phyloP scores from a whole-genome alignment of 1,140 invertebrate genomes.

The Cydia amplana region DNA sequence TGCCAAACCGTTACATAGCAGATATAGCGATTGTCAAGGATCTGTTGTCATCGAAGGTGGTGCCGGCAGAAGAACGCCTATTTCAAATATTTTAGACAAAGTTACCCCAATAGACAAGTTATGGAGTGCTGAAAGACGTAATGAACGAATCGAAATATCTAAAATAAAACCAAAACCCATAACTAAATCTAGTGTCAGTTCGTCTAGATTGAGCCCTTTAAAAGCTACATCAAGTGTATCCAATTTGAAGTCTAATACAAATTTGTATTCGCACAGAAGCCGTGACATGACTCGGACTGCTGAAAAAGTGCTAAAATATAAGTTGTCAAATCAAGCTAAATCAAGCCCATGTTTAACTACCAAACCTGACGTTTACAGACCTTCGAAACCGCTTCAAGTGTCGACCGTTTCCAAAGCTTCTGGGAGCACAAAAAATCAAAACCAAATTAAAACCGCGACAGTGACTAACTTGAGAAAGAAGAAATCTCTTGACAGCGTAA shows the following conservation, averaged over 20 bases:
- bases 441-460: slow-evolving; percentile 60
- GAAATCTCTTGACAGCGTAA: slow-evolving; percentile 61
- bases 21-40: slow-evolving; percentile 45
- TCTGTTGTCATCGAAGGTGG: slow-evolving; percentile 74
- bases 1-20: slow-evolving; percentile 53
- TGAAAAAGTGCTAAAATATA: slow-evolving; percentile 70
- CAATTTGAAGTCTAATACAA: slow-evolving; percentile 39
- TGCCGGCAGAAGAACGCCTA: slow-evolving; percentile 74
- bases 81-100: slow-evolving; percentile 76
- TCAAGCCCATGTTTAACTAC: slow-evolving; percentile 51
- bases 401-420: slow-evolving; percentile 63
- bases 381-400: slow-evolving; percentile 51
- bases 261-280: slow-evolving; percentile 59
- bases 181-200: slow-evolving; percentile 39
- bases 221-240: slow-evolving; percentile 32
- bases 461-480: slow-evolving; percentile 69
- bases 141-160: slow-evolving; percentile 64
- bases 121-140: slow-evolving; percentile 73
- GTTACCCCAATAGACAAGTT: slow-evolving; percentile 75
- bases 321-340: slow-evolving; percentile 59
- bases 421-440: slow-evolving; percentile 51
- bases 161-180: slow-evolving; percentile 57
- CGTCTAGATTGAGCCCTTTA: slow-evolving; percentile 33
- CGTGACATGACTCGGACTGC: slow-evolving; percentile 72
- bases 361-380: slow-evolving; percentile 44